phyloP scores from a whole-genome alignment of 2,797 vertebrate genomes.

The Emydoidea blandingii region DNA sequence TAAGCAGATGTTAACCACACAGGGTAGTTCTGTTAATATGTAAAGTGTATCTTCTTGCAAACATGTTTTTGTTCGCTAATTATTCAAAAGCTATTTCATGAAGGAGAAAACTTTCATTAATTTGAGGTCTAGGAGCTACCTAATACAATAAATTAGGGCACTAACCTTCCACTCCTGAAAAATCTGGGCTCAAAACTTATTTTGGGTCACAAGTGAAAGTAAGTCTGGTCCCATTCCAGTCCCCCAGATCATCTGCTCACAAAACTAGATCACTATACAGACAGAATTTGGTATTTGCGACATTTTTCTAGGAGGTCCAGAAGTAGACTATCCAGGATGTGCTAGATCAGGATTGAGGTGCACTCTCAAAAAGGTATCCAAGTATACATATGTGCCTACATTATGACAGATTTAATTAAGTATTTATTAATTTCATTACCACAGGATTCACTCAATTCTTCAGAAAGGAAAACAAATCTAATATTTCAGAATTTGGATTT shows the following conservation, averaged over 20 bases:
- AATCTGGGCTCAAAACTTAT: background rate
- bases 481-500: slow-evolving; percentile 6
- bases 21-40: background rate
- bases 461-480: slow-evolving; percentile 3
- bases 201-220: background rate
- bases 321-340: background rate
- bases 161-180: background rate
- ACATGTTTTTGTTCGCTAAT: background rate
- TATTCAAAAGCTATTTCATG: background rate
- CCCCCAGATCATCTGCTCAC: background rate
- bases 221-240: background rate
- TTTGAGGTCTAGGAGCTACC: background rate
- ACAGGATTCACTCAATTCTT: background rate
- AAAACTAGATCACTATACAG: background rate
- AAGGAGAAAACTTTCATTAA: background rate
- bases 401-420: background rate
- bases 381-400: background rate
- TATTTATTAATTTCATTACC: background rate
- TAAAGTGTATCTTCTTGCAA: background rate
- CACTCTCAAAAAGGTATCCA: background rate
- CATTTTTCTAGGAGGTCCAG: background rate
- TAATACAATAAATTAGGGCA: background rate
- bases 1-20: background rate
- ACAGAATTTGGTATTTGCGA: background rate
- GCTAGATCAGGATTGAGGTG: background rate